Evolutionary conservation across 2,797 vertebrate genomes (phyloP), one percentile per base, ranked within the genome.

Genomic region (Enteromius trimaculatus): DNA sequence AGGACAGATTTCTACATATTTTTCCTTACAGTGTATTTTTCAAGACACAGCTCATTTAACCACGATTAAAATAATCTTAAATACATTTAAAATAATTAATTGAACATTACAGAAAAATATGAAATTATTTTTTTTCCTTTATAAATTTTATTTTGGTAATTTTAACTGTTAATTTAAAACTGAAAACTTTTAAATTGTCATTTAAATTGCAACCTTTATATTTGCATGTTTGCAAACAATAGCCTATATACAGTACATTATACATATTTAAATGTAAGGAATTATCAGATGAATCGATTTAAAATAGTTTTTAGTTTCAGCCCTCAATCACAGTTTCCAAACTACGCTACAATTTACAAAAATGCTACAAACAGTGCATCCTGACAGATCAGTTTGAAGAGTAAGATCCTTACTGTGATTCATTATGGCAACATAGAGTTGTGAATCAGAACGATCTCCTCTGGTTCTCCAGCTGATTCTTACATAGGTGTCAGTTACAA

Each of bases 401-500:
- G 64, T 71, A 68, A 75, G 87, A 85, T 90, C 91, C 95, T 95
- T 95, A 96, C 94, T 88, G 92, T 94, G 93, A 91, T 94, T 94
- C 92, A 92, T 93, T 92, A 94, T 93, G 90, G 94, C 92, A 90
- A 95, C 91, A 92, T 93, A 94, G 91, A 96, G 92, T 91, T 94
- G 90, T 23, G 88, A 92, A 88, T 93, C 89, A 87, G 89, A 89
- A 79, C 90, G 91, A 88, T 92, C 91, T 51, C 90, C 91, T 86
- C 83, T 90, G 86, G 92, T 89, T 91, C 92, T 94, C 95, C 94
- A 96, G 92, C 92, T 95, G 94, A 96, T 94, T 92, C 92, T 94
- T 88, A 92, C 94, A 94, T 90, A 94, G 88, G 93, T 95, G 92
- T 94, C 92, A 91, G 92, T 95, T 91, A 94, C 94, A 87, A 92